A percentile compares a stretch with the other conserved stretches of the same genome.
Conservation (phyloP, 2,113 vertebrate species). For the Muscicapa adusta region DNA sequence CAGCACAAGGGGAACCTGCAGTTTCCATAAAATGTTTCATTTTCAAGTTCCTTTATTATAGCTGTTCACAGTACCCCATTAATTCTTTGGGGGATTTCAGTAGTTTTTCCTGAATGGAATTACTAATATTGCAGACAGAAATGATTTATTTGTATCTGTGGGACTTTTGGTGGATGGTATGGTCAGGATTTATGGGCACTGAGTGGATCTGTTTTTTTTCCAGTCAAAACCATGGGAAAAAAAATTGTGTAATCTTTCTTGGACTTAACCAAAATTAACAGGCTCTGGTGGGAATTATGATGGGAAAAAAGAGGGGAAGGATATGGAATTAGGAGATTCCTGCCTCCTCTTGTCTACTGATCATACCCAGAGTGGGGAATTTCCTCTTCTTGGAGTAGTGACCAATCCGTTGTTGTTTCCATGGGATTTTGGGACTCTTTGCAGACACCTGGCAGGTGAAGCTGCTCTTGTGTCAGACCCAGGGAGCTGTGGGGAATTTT, state of each 20-base stretch:
- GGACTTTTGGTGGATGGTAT: background rate
- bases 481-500: background rate
- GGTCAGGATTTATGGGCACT: background rate
- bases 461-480: fast-evolving
- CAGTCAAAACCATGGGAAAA: background rate
- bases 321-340: background rate
- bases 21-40: background rate
- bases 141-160: fast-evolving
- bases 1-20: background rate
- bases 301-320: background rate
- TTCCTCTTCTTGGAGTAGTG: background rate
- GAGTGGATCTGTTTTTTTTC: background rate
- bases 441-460: background rate
- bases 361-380: fast-evolving
- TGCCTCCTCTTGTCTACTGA: background rate
- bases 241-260: background rate
- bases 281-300: background rate
- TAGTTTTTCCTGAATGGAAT: background rate
- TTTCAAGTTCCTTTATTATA: background rate
- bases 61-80: background rate
- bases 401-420: fast-evolving
- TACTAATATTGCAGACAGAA: background rate
- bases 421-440: background rate
- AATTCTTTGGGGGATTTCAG: background rate
- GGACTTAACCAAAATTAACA: too few species aligned